phyloP scores from a whole-genome alignment of 2,797 vertebrate species.

The Natrix natrix region DNA sequence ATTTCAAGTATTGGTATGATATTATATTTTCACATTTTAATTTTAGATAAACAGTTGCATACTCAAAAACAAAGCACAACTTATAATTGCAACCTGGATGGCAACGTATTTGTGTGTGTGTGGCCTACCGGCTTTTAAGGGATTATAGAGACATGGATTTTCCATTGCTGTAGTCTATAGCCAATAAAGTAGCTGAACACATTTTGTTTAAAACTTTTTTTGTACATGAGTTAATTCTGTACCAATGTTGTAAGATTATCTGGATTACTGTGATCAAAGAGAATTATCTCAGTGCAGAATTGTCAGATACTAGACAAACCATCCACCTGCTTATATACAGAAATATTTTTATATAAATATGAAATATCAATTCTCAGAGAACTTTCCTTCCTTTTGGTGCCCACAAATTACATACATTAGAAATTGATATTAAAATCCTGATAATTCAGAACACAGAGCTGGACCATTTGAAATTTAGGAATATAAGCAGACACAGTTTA shows the following conservation, averaged over 20 bases:
- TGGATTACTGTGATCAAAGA: neutral
- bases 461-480: neutral
- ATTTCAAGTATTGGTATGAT: neutral
- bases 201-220: neutral
- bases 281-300: neutral
- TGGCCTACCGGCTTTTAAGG: neutral
- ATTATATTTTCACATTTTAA: neutral
- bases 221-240: neutral
- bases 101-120: neutral
- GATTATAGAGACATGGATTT: neutral
- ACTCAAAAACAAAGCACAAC: neutral
- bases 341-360: no score
- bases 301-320: neutral
- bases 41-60: neutral
- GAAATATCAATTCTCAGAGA: neutral
- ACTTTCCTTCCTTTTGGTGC: neutral
- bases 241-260: neutral
- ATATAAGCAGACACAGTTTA: neutral
- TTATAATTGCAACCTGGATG: neutral
- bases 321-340: neutral
- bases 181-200: neutral
- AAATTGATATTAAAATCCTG: neutral
- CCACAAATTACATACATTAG: neutral
- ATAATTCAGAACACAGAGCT: neutral
- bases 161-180: neutral